phyloP scores from a whole-genome alignment of 2,888 invertebrate genomes.

The Serripes groenlandicus region DNA sequence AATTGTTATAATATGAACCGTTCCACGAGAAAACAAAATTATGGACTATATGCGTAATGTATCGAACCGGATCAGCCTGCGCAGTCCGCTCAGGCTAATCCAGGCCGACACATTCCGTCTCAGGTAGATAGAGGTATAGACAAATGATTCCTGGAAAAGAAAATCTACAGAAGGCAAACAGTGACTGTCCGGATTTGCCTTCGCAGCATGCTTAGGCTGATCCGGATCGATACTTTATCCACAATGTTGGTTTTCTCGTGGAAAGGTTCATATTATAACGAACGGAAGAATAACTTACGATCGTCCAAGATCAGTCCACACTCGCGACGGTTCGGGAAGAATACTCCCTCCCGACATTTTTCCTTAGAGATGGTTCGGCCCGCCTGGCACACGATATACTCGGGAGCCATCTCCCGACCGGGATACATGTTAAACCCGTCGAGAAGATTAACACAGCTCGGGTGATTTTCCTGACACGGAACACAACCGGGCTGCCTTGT shows the following conservation, averaged over 20 bases:
- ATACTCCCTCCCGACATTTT: constrained; percentile 62
- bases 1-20: too few relatives aligned
- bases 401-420: constrained; percentile 53
- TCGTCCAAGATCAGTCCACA: constrained; percentile 68
- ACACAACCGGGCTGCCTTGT: constrained; percentile 59
- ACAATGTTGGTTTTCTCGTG: not conserved
- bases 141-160: too few relatives aligned
- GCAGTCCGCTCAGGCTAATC: too few relatives aligned
- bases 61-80: too few relatives aligned
- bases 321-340: constrained; percentile 63
- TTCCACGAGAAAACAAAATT: too few relatives aligned
- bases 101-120: too few relatives aligned
- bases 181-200: too few relatives aligned
- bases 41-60: too few relatives aligned
- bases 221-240: not conserved
- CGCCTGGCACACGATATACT: constrained; percentile 65
- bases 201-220: too few relatives aligned
- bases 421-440: constrained; percentile 70
- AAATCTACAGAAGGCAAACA: too few relatives aligned
- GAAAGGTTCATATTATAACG: not conserved
- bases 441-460: constrained; percentile 64
- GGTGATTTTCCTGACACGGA: constrained; percentile 65
- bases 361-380: constrained; percentile 63
- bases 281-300: constrained; percentile 38
- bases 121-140: too few relatives aligned